Base-by-base conservation (phyloP, 2,797 vertebrate species). In the Sebastiscus albofasciatus region DNA sequence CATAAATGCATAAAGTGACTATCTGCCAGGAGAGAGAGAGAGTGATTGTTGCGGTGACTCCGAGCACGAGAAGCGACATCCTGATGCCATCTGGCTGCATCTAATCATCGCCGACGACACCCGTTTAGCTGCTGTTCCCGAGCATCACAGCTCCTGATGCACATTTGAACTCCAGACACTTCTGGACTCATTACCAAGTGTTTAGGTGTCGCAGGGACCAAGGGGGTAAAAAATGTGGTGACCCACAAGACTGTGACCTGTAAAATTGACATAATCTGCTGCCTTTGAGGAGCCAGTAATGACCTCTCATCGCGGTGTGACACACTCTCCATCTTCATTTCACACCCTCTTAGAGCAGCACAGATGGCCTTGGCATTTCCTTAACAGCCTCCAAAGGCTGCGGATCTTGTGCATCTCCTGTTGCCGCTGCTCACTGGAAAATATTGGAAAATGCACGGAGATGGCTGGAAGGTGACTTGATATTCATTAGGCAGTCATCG, bases 251-350 rank as follows among this genome's bases (percentile, higher is more conserved):
- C 90, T 89, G 92, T 93, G 93, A 94, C 92, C 93, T 93, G 90
- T 93, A 90, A 94, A 93, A 94, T 85, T 94, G 93, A 95, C 94
- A 94, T 95, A 94, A 94, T 94, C 87, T 88, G 82, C 88, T 85
- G 91, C 83, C 93, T 95, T 93, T 93, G 93, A 94, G 90, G 86
- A 92, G 82, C 77, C 88, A 79, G 92, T 95, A 96, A 96, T 92
- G 93, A 93, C 93, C 93, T 89, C 91, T 93, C 92, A 87, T 93
- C 46, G 82, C 90, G 54, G 79, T 77, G 75, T 87, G 90, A 93
- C 92, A 94, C 89, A 88, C 89, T 91, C 92, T 94, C 93, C 86
- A 79, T 95, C 95, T 95, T 92, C 91, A 94, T 95, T 94, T 94
- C 94, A 94, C 93, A 93, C 93, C 92, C 85, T 90, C 89, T 87